Evolutionary conservation across 2,888 invertebrate genomes (phyloP).

Genomic region (Masnerella sp.): DNA sequence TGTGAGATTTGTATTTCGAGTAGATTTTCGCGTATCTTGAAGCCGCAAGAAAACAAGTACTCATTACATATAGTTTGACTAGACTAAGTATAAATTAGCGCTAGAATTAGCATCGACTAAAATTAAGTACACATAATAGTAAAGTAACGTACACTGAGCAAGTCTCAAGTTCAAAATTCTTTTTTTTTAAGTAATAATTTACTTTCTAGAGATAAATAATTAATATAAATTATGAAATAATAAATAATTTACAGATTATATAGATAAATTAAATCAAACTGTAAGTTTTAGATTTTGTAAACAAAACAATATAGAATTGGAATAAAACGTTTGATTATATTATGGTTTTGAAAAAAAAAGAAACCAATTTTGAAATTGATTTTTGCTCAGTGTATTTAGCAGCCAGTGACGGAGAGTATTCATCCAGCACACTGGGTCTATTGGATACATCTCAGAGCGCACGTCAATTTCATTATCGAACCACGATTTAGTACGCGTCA

Average conservation of each 20-base stretch:
- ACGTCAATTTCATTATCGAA: conserved; percentile 43
- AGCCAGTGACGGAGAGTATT: conserved; percentile 39
- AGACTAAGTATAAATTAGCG: conserved; percentile 57
- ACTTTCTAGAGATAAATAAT: too few species aligned
- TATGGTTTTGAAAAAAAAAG: too few species aligned
- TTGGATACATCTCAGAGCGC: conserved; percentile 37
- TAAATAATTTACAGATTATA: too few species aligned
- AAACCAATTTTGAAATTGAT: background rate
- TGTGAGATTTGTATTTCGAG: conserved; percentile 27
- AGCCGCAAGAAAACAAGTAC: conserved; percentile 51
- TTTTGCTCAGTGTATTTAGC: conserved; percentile 28
- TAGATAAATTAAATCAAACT: too few species aligned
- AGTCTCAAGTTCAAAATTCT: background rate
- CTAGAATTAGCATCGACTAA: conserved; percentile 53
- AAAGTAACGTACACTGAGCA: conserved; percentile 43
- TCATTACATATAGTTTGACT: conserved; percentile 55
- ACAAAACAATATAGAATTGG: too few species aligned
- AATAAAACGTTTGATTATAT: background rate
- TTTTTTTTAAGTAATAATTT: background rate
- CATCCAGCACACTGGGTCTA: conserved; percentile 39
- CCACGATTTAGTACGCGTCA: conserved; percentile 52
- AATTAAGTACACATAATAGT: conserved; percentile 53
- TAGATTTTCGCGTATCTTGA: conserved; percentile 54
- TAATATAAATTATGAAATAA: too few species aligned
- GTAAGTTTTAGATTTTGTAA: too few species aligned